Evolutionary conservation across 2,888 invertebrate species (phyloP).

Genomic region (Eristalinus aeneus): DNA sequence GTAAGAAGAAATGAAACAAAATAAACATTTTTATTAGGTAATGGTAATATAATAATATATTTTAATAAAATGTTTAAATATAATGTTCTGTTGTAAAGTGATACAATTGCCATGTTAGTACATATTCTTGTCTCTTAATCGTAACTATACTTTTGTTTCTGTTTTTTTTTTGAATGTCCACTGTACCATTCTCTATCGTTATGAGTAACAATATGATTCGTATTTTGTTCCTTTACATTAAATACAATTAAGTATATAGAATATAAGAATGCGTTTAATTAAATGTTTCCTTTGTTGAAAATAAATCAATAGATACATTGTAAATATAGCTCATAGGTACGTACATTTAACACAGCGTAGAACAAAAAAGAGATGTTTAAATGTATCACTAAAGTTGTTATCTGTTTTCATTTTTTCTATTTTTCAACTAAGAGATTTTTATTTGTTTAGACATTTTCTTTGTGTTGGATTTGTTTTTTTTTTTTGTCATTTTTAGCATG

Average conservation of each 20-base stretch:
- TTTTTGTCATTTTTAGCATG: conserved; percentile 25
- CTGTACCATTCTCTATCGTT: conserved; percentile 29
- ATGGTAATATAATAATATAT: conserved; percentile 73
- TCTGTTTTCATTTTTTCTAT: too few species aligned
- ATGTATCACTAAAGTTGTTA: conserved; percentile 61
- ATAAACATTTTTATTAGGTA: conserved; percentile 59
- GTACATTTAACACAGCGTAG: conserved; percentile 57
- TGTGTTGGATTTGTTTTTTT: conserved; percentile 27
- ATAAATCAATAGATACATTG: conserved; percentile 49
- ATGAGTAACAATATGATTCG: conserved; percentile 32
- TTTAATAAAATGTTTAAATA: conserved; percentile 73
- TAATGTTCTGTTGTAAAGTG: conserved; percentile 72
- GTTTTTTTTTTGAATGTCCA: conserved; percentile 5
- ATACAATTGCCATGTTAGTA: conserved; percentile 70
- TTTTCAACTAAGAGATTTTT: conserved; percentile 37
- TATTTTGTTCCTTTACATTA: conserved; percentile 16
- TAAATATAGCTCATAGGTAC: conserved; percentile 62
- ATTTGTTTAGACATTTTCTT: conserved; percentile 29
- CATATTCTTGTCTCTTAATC: conserved; percentile 30
- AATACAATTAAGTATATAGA: not conserved
- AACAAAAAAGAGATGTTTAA: conserved; percentile 48
- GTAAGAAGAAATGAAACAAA: not conserved
- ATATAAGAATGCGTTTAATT: conserved; percentile 39
- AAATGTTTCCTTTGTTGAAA: conserved; percentile 27
- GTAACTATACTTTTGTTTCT: conserved; percentile 9